These are phyloP conservation scores for Globicephala melas DNA, from an alignment of 2,113 vertebrate genomes.

Conservation along the genomic window DNA sequence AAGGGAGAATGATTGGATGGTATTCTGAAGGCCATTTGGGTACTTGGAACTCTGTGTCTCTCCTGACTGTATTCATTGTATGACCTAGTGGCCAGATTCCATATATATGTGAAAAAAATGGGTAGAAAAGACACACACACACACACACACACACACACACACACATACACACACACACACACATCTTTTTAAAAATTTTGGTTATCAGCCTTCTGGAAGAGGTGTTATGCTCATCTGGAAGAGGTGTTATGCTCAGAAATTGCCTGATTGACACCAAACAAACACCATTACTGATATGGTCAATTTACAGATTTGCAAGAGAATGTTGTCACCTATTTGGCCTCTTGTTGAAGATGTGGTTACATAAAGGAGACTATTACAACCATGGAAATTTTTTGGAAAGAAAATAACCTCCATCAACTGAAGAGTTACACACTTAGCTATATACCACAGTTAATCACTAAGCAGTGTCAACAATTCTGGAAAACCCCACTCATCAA, in stretches of 20 bases:
- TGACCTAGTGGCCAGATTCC: not conserved
- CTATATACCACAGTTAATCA: not conserved
- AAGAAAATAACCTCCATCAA: not conserved
- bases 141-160: not conserved
- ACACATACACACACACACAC: not conserved
- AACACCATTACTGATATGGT: not conserved
- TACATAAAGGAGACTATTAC: not conserved
- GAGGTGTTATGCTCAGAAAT: not conserved
- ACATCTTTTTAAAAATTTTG: not conserved
- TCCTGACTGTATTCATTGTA: not conserved
- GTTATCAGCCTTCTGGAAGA: not conserved
- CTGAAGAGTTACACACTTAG: not conserved
- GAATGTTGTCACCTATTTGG: not conserved
- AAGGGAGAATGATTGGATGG: not conserved
- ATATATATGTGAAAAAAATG: not conserved
- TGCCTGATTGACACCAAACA: not conserved
- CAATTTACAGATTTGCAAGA: not conserved
- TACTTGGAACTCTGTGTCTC: not conserved
- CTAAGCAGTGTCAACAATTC: not conserved
- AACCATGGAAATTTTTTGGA: not conserved
- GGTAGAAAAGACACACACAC: not conserved
- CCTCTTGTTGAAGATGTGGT: not conserved
- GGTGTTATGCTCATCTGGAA: not conserved
- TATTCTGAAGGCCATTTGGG: not conserved
- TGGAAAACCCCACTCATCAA: not conserved